Conservation (phyloP, 1,140 invertebrate genomes). For the Lepidurus packardi region DNA sequence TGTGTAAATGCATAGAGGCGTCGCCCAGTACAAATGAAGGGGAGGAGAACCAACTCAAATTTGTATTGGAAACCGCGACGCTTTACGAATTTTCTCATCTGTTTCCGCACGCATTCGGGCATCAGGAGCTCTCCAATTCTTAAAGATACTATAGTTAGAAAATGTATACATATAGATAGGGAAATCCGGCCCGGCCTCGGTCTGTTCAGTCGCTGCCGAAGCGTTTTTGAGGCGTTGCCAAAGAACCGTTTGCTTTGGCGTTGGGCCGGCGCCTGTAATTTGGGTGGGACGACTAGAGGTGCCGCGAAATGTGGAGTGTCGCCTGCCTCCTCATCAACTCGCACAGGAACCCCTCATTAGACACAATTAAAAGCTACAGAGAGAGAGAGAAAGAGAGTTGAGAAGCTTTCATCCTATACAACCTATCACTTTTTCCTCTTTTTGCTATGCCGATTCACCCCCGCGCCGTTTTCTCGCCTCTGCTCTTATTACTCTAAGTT, state of each 20-base stretch:
- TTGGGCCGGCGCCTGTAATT: slow-evolving; percentile 16
- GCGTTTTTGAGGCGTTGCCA: slow-evolving; percentile 10
- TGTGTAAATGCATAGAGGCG: background rate
- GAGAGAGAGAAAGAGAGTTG: background rate
- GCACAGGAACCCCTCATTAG: slow-evolving; percentile 18
- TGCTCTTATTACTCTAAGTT: background rate
- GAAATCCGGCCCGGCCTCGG: background rate
- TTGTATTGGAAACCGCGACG: slow-evolving; percentile 17
- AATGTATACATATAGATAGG: background rate
- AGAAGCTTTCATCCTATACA: background rate
- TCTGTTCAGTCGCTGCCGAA: background rate
- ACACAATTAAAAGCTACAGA: background rate
- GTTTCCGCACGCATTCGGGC: background rate
- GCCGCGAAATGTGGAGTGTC: background rate
- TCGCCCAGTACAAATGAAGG: slow-evolving; percentile 13
- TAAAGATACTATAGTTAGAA: background rate
- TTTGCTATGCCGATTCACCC: slow-evolving; percentile 4
- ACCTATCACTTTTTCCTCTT: background rate
- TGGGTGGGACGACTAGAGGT: slow-evolving; percentile 2
- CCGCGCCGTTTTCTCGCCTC: background rate
- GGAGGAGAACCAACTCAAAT: slow-evolving; percentile 14
- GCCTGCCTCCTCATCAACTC: slow-evolving; percentile 20
- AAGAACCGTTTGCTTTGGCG: slow-evolving; percentile 7
- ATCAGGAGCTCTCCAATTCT: background rate
- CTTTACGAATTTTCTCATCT: background rate